Conservation (phyloP, 1,140 invertebrate genomes). For the Monomorium pharaonis region DNA sequence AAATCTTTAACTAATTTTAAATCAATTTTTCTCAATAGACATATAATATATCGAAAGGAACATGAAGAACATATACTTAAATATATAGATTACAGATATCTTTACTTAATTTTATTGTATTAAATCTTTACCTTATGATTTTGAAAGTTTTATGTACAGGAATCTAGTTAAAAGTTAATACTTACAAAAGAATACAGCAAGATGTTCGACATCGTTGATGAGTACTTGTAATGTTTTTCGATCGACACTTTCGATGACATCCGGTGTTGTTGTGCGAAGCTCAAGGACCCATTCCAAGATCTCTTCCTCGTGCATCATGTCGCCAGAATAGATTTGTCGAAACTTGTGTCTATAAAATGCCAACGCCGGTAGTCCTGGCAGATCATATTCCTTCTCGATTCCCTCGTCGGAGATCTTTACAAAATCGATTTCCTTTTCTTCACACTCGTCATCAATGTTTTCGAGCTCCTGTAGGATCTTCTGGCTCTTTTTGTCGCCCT, state of each 20-base stretch:
- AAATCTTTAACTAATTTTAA: not conserved
- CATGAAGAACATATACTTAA: not conserved
- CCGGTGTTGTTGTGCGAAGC: slow-evolving; percentile 92
- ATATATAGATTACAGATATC: not conserved
- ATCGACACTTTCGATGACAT: slow-evolving; percentile 97
- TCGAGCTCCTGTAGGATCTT: slow-evolving; percentile 96
- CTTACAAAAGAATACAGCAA: slow-evolving; percentile 97
- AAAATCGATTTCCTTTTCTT: slow-evolving; percentile 96
- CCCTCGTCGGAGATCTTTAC: slow-evolving; percentile 96
- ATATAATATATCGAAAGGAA: not conserved
- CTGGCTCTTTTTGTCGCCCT: slow-evolving; percentile 95
- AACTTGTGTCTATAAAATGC: slow-evolving; percentile 97
- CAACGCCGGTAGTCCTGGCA: slow-evolving; percentile 92
- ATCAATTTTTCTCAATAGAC: not conserved
- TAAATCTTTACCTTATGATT: too few species aligned
- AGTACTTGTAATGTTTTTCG: slow-evolving; percentile 95
- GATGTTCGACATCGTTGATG: slow-evolving; percentile 95
- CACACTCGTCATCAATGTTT: slow-evolving; percentile 97
- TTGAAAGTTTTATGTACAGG: too few species aligned
- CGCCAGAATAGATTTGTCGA: slow-evolving; percentile 93
- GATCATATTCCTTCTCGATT: slow-evolving; percentile 95
- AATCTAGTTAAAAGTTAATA: slow-evolving; percentile 60
- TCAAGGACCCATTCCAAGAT: slow-evolving; percentile 96
- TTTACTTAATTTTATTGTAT: not conserved
- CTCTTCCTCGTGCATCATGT: slow-evolving; percentile 96